Evolutionary conservation across 2,888 invertebrate genomes (phyloP), one percentile per base, ranked within the genome.

Genomic region (Lutraria lutraria): DNA sequence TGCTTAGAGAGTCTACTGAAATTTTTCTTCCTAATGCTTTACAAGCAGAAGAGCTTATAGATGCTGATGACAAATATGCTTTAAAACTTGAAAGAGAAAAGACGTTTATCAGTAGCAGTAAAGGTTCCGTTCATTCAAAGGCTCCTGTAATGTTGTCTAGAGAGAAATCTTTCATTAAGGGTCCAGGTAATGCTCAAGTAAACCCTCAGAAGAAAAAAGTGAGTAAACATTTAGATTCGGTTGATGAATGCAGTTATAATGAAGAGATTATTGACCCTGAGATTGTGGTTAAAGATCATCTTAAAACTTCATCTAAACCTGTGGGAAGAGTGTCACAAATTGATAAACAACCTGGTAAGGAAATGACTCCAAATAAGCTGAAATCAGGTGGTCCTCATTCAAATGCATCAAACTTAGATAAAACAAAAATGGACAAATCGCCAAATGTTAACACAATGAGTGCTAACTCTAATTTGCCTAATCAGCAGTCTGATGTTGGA

Each of bases 1-100:
- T 76, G 15, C 25, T 85, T n/a, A 87, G 88, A 81, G 90, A 90
- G 83, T 68, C 86, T 29, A 90, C 90, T 34, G 87, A 87, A 56
- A 85, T 90, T 21, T 1, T 81, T 12, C 80, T 89, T 8, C 89
- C 89, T 12, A 86, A 89, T 86, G 21, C 89, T 34, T n/a, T 89
- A 8, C 60, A 83, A 68, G 52, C 89, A 16, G 68, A 84, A 25
- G 83, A 54, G 25, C 80, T 84, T 63, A 63, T 81, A 6, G 88
- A 85, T 43, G 82, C 53, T 31, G 68, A 82, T 25, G 43, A 16
- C 29, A 25, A 60, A 34, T 31, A 43, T 29, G 31, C 34, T 2
- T 31, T 25, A 13, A 56, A 60, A 72, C 63, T 87, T 25, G 54
- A 21, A 19, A 68, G 87, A 25, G 83, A 87, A 25, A 83, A 82